Evolutionary conservation across 2,113 vertebrate species (phyloP).

Genomic region (Junco hyemalis): DNA sequence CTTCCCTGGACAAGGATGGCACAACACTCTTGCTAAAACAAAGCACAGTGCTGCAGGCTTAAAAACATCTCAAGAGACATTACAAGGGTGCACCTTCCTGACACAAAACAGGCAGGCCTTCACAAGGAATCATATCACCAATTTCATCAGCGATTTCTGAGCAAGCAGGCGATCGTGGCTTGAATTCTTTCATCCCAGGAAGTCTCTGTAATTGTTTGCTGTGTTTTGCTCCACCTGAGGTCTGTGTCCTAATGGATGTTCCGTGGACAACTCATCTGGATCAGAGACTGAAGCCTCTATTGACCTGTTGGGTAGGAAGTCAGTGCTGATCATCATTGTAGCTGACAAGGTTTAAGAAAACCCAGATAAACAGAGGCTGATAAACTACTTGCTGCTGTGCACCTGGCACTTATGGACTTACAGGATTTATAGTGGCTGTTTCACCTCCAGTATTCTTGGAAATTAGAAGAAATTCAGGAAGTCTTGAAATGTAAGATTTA

Average conservation of each 20-base stretch:
- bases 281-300: conserved; percentile 4
- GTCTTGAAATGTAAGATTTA: not conserved
- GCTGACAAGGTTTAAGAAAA: conserved; percentile 43
- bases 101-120: conserved; percentile 20
- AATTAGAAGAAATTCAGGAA: conserved; percentile 7
- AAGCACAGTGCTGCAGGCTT: not conserved
- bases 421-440: not conserved
- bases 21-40: not conserved
- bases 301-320: conserved; percentile 33
- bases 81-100: not conserved
- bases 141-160: conserved; percentile 20
- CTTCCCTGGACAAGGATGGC: not conserved
- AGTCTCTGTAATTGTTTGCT: not conserved
- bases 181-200: not conserved
- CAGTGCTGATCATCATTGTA: not conserved
- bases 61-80: not conserved
- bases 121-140: not conserved
- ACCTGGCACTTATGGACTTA: not conserved
- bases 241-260: conserved; percentile 6
- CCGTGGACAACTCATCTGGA: not conserved
- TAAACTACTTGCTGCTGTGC: not conserved
- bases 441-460: not conserved
- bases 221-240: not conserved
- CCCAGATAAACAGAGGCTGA: conserved; percentile 1
- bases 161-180: not conserved